Base-by-base conservation (phyloP, 2,797 vertebrate species). In the Argyrosomus regius region DNA sequence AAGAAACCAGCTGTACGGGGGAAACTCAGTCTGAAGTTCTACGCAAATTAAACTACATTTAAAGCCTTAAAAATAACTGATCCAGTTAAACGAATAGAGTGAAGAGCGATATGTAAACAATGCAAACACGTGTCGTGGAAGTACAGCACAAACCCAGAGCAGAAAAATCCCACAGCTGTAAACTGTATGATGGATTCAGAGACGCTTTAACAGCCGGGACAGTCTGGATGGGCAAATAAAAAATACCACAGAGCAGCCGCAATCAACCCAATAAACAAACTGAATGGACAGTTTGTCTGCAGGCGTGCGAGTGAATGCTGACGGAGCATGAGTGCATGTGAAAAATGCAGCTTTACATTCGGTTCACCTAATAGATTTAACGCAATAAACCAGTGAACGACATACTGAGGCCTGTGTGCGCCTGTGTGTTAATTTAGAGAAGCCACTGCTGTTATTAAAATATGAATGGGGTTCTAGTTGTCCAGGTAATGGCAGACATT, bases 211-310 rank as follows among this genome's bases (percentile, higher is more conserved):
- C 45, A 18, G 61, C 54, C 17, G 10, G 4, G 63, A 45, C 41
- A 35, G 57, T 5, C 11, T 48, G 52, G 53, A 62, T 41, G 43
- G 58, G 59, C 54, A 60, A 72, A 71, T 58, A 69, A 14, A 77
- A 50, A 72, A 70, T 26, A 53, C 50, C 77, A 35, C 35, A 13
- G 64, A 46, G 75, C 22, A n/a, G 48, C 17, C 4, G 8, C 14
- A 31, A 31, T n/a, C 43, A 56, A 41, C 39, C 5, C 59, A 46
- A 7, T 24, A 31, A 45, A 45, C 53, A 20, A 53, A 7, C 16
- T 74, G 18, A 74, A 26, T 77, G 49, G 48, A 62, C 24, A 14
- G 61, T 59, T 45, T 82, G 77, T 78, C 61, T 13, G 43, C 46
- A 28, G 48, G 63, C 35, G 48, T 28, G 57, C 48, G 43, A 65